Base-by-base conservation (phyloP, 1,140 invertebrate species). In the Anagrus nilaparvatae region DNA sequence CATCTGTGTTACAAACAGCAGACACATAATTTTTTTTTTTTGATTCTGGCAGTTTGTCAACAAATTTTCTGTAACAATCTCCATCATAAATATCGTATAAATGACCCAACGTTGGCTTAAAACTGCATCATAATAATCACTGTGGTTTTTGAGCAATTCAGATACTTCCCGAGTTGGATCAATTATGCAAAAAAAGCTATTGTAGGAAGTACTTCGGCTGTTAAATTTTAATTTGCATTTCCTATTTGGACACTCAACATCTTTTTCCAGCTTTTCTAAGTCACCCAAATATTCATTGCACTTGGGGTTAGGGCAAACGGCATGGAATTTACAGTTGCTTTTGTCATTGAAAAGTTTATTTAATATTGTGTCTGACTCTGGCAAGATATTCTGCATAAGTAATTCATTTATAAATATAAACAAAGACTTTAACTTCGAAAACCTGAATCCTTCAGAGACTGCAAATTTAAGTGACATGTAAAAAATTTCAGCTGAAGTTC, bases 131-230 rank as follows among this genome's bases (percentile, higher is more conserved):
- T 35, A 47, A 23, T 43, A 37, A 43, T 19, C 23, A 27, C 21
- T 13, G 5, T 47, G 17, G 16, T 14, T 24, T 40, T 38, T 5
- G 9, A 47, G 24, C 29, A 36, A 16, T 30, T 44, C 18, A 16
- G 23, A 28, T 24, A 50, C 40, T 24, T 28, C 8, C 13, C 35
- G 24, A 5, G 40, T 29, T 10, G 31, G 30, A 28, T 45, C 30
- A 14, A 45, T 29, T 17, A 32, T 46, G 4, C 47, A 33, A 23
- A 45, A 50, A 40, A 50, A 50, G 17, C 42, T 24, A 14, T 19
- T 38, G 30, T 44, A 41, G 12, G 16, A 5, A 13, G 17, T 12
- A 42, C 45, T 36, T 18, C 28, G 37, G 19, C 40, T 14, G 16
- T 48, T 31, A 40, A 48, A 29, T 30, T 28, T 33, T 18, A 10